A percentile compares a stretch with the other conserved stretches of the same genome.
Evolutionary conservation across 1,140 invertebrate genomes (phyloP).

Genomic region (Drosophila setifemur): DNA sequence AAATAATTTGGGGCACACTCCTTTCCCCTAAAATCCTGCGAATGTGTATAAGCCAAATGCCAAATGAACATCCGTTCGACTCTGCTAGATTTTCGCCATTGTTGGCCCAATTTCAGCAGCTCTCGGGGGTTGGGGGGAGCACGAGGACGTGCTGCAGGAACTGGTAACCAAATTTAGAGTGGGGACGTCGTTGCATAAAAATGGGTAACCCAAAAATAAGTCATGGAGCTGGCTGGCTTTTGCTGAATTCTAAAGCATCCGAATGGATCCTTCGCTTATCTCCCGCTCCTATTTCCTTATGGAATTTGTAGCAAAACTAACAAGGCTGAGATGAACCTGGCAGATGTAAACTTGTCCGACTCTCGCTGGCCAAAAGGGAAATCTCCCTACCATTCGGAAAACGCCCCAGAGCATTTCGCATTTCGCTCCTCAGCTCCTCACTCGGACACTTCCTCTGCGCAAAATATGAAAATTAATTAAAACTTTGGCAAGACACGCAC

Average conservation of each 20-base stretch:
- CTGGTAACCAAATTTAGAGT: slow-evolving; percentile 24
- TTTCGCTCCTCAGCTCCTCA: slow-evolving; percentile 28
- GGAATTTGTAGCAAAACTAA: slow-evolving; percentile 14
- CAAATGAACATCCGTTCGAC: slow-evolving; percentile 51
- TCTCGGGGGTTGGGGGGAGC: no score
- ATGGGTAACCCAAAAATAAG: slow-evolving; percentile 8
- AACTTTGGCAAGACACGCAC: slow-evolving; percentile 59
- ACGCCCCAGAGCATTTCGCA: slow-evolving; percentile 4
- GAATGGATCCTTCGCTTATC: no score
- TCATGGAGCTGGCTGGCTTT: background rate
- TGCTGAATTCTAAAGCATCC: background rate
- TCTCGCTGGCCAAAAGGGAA: slow-evolving; percentile 24
- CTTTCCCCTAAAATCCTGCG: slow-evolving; percentile 10
- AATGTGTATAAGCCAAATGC: slow-evolving; percentile 22
- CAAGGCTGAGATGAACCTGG: slow-evolving; percentile 17
- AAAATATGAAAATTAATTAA: slow-evolving; percentile 81
- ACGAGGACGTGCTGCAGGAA: slow-evolving; percentile 12
- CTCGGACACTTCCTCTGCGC: slow-evolving; percentile 46
- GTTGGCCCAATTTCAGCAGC: slow-evolving; percentile 16
- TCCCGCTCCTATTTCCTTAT: background rate
- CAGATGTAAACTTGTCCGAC: background rate
- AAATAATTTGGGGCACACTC: slow-evolving; percentile 47
- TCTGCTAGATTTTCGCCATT: slow-evolving; percentile 35
- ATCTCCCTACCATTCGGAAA: slow-evolving; percentile 22
- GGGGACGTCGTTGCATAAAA: slow-evolving; percentile 6